These are phyloP conservation scores for Patiria miniata DNA, from an alignment of 35 echinoderm and acorn worm genomes.

Conservation along the genomic window DNA sequence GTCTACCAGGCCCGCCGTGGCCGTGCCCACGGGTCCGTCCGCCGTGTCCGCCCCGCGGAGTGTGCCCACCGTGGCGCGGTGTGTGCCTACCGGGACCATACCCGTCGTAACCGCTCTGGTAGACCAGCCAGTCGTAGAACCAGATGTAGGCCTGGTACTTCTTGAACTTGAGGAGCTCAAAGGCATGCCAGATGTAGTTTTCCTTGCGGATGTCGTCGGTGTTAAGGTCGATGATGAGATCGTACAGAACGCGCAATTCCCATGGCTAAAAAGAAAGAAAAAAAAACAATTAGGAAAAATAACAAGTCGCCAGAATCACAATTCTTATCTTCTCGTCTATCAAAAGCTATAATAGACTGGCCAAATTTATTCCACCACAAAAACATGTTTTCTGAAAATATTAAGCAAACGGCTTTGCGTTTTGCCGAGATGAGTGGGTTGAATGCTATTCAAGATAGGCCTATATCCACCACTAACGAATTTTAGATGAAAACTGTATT, in stretches of 20 bases:
- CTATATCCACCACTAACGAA: too few species aligned
- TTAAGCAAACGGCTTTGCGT: too few species aligned
- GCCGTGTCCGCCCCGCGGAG: not conserved
- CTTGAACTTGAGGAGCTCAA: conserved; percentile 10
- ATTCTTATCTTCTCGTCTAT: too few species aligned
- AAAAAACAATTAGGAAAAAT: not conserved
- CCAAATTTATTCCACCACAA: too few species aligned
- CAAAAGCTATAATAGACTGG: too few species aligned
- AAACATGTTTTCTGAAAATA: too few species aligned
- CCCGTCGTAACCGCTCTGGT: not conserved
- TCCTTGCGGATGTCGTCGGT: not conserved
- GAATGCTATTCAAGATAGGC: too few species aligned
- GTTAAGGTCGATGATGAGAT: not conserved
- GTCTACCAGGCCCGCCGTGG: not conserved
- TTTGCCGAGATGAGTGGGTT: too few species aligned
- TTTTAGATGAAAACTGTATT: too few species aligned
- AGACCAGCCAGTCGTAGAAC: not conserved
- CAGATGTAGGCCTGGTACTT: not conserved
- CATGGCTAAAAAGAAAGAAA: not conserved
- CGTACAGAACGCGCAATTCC: not conserved
- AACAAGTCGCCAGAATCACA: not conserved
- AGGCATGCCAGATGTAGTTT: not conserved
- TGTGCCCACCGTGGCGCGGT: not conserved
- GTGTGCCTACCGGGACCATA: not conserved
- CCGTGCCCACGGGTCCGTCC: not conserved